These are phyloP conservation scores for Mycteria americana DNA, from an alignment of 2,797 vertebrate genomes.

Conservation along the genomic window DNA sequence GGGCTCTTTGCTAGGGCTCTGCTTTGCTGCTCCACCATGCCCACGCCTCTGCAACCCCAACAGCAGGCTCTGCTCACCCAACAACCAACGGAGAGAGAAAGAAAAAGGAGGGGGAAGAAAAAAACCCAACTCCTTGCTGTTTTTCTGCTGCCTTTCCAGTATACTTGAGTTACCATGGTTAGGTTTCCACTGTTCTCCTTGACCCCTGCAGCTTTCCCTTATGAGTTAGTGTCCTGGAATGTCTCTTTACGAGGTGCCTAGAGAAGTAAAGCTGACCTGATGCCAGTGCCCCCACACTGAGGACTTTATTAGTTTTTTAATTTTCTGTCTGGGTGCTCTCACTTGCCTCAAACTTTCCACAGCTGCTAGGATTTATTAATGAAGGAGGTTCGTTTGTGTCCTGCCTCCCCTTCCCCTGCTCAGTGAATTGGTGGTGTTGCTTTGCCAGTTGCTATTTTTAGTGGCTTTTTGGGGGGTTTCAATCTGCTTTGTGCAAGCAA, in stretches of 20 bases:
- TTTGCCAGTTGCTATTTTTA: not conserved
- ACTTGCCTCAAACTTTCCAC: slow-evolving; percentile 79
- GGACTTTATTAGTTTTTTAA: slow-evolving; percentile 83
- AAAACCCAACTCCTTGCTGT: not conserved
- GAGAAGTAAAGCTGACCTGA: slow-evolving; percentile 76
- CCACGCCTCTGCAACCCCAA: not conserved
- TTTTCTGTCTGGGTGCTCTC: slow-evolving; percentile 82
- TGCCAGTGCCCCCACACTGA: slow-evolving; percentile 81
- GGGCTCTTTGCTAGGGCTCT: not conserved
- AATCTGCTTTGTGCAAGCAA: not conserved
- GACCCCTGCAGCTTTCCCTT: slow-evolving; percentile 77
- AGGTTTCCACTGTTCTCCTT: slow-evolving; percentile 67
- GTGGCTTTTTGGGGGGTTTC: not conserved
- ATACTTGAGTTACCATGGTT: slow-evolving; percentile 71
- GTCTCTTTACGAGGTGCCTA: slow-evolving; percentile 82
- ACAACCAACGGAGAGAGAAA: not conserved
- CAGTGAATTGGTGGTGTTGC: not conserved
- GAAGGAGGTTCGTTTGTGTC: slow-evolving; percentile 37
- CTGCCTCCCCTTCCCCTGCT: not conserved
- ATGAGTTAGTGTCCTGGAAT: slow-evolving; percentile 82
- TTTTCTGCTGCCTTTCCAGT: slow-evolving; percentile 32
- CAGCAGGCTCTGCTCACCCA: not conserved
- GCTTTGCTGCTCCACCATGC: not conserved
- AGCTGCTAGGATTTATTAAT: slow-evolving; percentile 74
- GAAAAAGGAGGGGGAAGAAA: not conserved